Percentiles rank a stretch among this genome's conserved stretches.
Conservation (phyloP, 2,888 invertebrate genomes). For the Acanthoscelides obtectus region DNA sequence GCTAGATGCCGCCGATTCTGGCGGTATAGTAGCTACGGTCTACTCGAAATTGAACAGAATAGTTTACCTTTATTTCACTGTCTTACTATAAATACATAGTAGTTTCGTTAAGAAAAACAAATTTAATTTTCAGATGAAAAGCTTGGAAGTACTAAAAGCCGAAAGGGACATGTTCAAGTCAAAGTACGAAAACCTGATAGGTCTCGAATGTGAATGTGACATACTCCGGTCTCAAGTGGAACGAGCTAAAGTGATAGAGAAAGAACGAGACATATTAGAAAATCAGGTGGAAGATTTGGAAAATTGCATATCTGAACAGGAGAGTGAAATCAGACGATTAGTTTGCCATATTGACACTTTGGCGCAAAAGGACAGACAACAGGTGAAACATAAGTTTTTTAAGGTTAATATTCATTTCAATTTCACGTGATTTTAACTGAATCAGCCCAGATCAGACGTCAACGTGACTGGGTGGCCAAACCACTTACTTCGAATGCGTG, state of each 20-base stretch:
- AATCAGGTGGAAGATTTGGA: conserved; percentile 54
- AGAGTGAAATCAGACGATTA: conserved; percentile 55
- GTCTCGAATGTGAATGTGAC: conserved; percentile 36
- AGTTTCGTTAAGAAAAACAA: conserved; percentile 8
- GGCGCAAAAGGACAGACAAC: conserved; percentile 39
- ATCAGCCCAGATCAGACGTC: not conserved
- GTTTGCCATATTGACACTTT: conserved; percentile 52
- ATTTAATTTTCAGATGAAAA: conserved; percentile 27
- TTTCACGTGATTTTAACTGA: not conserved
- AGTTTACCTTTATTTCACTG: no score
- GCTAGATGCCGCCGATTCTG: no score
- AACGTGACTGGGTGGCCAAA: no score
- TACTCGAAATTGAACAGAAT: no score
- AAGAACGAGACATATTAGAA: conserved; percentile 50
- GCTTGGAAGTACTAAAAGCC: conserved; percentile 35
- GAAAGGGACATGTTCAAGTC: conserved; percentile 43
- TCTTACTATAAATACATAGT: no score
- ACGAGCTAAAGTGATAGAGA: conserved; percentile 40
- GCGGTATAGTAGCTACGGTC: no score
- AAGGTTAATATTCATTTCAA: not conserved
- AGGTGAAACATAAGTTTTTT: no score
- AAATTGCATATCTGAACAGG: conserved; percentile 54
- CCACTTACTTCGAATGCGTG: no score
- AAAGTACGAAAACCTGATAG: conserved; percentile 37
- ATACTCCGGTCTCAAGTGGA: conserved; percentile 36